Evolutionary conservation across 2,797 vertebrate species (phyloP).

Genomic region (Pseudochirops corinnae): DNA sequence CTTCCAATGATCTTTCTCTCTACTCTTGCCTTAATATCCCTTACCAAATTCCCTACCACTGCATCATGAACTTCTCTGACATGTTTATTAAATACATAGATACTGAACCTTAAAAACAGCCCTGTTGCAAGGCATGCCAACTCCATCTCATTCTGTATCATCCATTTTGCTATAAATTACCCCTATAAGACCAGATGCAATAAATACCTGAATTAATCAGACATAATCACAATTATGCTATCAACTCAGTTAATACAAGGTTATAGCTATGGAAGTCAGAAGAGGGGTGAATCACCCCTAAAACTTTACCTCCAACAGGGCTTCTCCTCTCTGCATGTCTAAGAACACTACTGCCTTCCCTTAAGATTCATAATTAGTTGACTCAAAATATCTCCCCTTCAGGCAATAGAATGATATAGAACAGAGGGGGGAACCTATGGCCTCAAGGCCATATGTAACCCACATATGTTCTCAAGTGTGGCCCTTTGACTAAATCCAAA

Average conservation of each 20-base stretch:
- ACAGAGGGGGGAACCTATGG: no score
- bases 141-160: background rate
- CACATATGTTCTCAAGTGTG: no score
- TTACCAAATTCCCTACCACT: background rate
- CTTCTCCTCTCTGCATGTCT: background rate
- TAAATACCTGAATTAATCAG: background rate
- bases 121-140: background rate
- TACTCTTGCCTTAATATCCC: background rate
- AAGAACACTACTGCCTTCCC: background rate
- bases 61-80: background rate
- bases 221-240: conserved; percentile 8
- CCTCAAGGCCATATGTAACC: no score
- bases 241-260: conserved; percentile 2
- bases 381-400: background rate
- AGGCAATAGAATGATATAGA: background rate
- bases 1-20: background rate
- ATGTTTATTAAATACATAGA: background rate
- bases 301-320: background rate
- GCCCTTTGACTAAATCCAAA: no score
- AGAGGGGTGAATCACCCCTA: background rate
- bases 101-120: background rate
- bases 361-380: background rate
- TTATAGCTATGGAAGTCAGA: background rate
- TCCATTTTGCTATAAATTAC: no score
- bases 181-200: background rate